Conservation (phyloP, 23 tunicate species). For the Halocynthia roretzi region DNA sequence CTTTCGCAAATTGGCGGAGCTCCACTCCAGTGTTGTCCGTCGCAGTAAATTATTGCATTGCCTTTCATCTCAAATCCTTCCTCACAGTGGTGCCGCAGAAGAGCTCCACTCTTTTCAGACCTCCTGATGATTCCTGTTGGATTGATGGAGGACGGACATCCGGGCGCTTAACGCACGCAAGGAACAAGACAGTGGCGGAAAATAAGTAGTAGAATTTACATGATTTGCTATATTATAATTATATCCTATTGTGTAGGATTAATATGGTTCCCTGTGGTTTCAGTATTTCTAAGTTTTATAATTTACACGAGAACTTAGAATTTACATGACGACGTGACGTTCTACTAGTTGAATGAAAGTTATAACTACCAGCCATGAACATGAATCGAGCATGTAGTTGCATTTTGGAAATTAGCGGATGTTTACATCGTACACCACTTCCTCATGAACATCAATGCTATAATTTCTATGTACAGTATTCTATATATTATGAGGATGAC, state of each 20-base stretch:
- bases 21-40: conserved; percentile 1
- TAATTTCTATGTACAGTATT: too few species aligned
- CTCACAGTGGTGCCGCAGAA: neutral
- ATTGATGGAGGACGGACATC: neutral
- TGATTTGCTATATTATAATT: neutral
- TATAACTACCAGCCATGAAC: neutral
- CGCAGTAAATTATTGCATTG: neutral
- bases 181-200: neutral
- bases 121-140: neutral
- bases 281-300: too few species aligned
- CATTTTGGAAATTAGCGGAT: too few species aligned
- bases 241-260: neutral
- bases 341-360: too few species aligned
- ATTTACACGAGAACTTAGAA: too few species aligned
- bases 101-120: neutral
- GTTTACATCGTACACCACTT: too few species aligned
- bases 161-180: neutral
- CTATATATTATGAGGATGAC: too few species aligned
- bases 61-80: neutral
- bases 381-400: neutral
- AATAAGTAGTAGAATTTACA: neutral
- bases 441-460: too few species aligned
- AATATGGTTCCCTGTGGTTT: too few species aligned
- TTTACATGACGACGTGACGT: too few species aligned
- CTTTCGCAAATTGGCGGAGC: conserved; percentile 3